Conservation (phyloP, 2,888 invertebrate species). For the Plutella xylostella region DNA sequence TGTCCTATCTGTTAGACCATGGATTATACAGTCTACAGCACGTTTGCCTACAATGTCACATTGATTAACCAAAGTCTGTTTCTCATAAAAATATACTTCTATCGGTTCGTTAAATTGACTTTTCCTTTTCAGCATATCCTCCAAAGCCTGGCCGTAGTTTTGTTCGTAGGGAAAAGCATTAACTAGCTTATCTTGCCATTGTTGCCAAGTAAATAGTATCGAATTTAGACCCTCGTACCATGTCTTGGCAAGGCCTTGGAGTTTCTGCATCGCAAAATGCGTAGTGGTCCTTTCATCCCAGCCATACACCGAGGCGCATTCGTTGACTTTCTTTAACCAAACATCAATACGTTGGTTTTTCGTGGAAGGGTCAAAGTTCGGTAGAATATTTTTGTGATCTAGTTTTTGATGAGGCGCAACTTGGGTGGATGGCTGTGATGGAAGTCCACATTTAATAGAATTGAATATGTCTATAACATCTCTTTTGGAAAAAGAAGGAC, state of each 20-base stretch:
- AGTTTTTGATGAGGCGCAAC: neutral
- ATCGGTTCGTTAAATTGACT: conserved; percentile 11
- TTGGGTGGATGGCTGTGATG: neutral
- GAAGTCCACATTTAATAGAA: neutral
- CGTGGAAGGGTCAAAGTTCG: neutral
- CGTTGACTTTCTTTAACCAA: conserved; percentile 6
- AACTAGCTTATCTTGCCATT: conserved; percentile 19
- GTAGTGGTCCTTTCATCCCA: conserved; percentile 10
- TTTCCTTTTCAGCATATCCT: conserved; percentile 16
- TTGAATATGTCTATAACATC: neutral
- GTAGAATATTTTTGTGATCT: conserved; percentile 5
- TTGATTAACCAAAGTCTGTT: conserved; percentile 12
- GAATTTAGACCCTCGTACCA: conserved; percentile 11
- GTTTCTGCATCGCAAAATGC: conserved; percentile 12
- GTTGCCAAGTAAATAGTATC: conserved; percentile 15
- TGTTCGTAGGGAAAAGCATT: conserved; percentile 18
- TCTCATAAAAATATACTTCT: conserved; percentile 16
- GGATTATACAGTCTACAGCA: no score
- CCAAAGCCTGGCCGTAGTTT: conserved; percentile 15
- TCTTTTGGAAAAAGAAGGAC: neutral
- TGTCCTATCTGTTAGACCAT: no score
- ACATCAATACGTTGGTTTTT: conserved; percentile 6
- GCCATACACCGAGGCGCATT: no score
- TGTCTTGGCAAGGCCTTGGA: conserved; percentile 11
- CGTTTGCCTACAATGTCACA: no score